These are phyloP conservation scores for Protodeltote pygarga DNA, from an alignment of 2,888 invertebrate species.

Conservation along the genomic window DNA sequence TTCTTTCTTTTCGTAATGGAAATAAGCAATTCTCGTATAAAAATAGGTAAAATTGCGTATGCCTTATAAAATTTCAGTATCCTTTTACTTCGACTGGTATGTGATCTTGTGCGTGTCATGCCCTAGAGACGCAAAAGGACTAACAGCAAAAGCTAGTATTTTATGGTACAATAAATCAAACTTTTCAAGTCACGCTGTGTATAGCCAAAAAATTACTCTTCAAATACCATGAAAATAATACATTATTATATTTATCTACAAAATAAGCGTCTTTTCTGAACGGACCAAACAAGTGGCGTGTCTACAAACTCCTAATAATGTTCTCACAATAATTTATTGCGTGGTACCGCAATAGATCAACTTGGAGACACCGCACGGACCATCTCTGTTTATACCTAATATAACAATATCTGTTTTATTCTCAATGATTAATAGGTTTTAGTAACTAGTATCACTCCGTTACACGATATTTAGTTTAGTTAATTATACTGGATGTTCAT, in stretches of 20 bases:
- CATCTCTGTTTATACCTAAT: slow-evolving; percentile 40
- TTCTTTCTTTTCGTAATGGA: too few relatives aligned
- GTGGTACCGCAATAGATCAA: slow-evolving; percentile 40
- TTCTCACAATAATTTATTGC: slow-evolving; percentile 43
- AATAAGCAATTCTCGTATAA: too few relatives aligned
- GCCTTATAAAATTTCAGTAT: too few relatives aligned
- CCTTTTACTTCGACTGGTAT: too few relatives aligned
- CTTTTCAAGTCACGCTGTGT: too few relatives aligned
- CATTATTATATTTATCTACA: slow-evolving; percentile 23
- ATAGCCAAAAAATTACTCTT: background rate
- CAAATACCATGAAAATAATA: slow-evolving; percentile 7
- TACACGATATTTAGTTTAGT: too few relatives aligned
- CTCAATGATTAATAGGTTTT: slow-evolving; percentile 16
- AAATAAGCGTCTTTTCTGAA: slow-evolving; percentile 10
- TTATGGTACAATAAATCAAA: too few relatives aligned
- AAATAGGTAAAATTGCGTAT: too few relatives aligned
- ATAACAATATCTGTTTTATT: slow-evolving; percentile 21
- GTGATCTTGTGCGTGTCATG: too few relatives aligned
- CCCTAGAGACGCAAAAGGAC: too few relatives aligned
- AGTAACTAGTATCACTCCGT: background rate
- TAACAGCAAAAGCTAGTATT: too few relatives aligned
- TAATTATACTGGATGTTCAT: too few relatives aligned
- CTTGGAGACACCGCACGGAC: slow-evolving; percentile 39
- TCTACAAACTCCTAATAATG: slow-evolving; percentile 43
- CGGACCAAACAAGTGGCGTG: slow-evolving; percentile 19